Conservation (phyloP, 37 sponge, comb jelly and placozoan species). For the Bolinopsis microptera region DNA sequence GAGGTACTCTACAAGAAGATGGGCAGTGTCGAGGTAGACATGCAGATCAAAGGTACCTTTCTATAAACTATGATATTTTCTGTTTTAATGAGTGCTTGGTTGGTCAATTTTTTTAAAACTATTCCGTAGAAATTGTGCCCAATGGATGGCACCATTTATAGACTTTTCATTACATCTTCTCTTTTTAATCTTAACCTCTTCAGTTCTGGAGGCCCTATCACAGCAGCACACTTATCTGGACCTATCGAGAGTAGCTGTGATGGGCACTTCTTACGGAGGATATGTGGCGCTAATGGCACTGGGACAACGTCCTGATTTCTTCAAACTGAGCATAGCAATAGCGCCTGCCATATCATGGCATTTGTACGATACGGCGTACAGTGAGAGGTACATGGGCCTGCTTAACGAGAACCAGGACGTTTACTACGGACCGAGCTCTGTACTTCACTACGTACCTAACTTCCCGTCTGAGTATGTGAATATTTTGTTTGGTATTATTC, state of each 20-base stretch:
- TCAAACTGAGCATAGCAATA: slow-evolving; percentile 80
- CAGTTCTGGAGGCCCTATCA: slow-evolving; percentile 73
- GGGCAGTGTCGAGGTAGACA: slow-evolving; percentile 58
- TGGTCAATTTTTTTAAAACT: too few species aligned
- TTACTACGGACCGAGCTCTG: slow-evolving; percentile 68
- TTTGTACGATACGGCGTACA: slow-evolving; percentile 89
- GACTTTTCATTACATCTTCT: too few species aligned
- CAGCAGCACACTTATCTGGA: slow-evolving; percentile 70
- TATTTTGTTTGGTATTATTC: neutral
- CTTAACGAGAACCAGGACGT: slow-evolving; percentile 64
- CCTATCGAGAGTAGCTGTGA: slow-evolving; percentile 72
- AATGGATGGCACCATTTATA: too few species aligned
- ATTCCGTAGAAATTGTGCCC: too few species aligned
- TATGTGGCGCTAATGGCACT: slow-evolving; percentile 85
- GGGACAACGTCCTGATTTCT: slow-evolving; percentile 78
- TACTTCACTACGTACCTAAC: slow-evolving; percentile 33
- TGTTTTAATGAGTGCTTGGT: too few species aligned
- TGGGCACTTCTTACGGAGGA: slow-evolving; percentile 91
- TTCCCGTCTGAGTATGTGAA: slow-evolving; percentile 67
- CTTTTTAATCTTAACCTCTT: neutral
- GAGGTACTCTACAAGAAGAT: slow-evolving; percentile 59
- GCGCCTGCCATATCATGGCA: slow-evolving; percentile 83
- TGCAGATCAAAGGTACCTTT: slow-evolving; percentile 39
- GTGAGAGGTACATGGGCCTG: slow-evolving; percentile 82
- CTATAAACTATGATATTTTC: neutral